Percentiles rank a stretch among this genome's conserved stretches.
These are phyloP conservation scores for Gymnothorax javanicus DNA, from an alignment of 2,797 vertebrate genomes.

Conservation along the genomic window DNA sequence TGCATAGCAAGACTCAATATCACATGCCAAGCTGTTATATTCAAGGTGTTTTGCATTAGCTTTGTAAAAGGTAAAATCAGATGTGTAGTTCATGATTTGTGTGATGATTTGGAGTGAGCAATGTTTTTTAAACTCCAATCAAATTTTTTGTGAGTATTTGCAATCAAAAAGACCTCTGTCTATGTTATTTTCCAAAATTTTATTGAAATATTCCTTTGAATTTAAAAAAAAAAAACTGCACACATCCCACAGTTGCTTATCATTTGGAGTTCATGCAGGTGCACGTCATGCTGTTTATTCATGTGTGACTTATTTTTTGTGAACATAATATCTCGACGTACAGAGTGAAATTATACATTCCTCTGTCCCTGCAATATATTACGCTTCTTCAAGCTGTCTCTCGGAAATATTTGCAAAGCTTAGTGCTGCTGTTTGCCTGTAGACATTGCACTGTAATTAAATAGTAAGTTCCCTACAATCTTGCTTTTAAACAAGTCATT, in stretches of 20 bases:
- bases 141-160: background rate
- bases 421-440: slow-evolving; percentile 3
- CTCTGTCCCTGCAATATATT: slow-evolving; percentile 14
- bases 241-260: background rate
- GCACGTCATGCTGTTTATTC: background rate
- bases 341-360: background rate
- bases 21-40: background rate
- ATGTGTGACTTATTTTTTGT: background rate
- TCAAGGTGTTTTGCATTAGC: background rate
- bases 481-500: slow-evolving; percentile 7
- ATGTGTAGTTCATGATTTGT: background rate
- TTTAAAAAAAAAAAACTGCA: too few relatives aligned
- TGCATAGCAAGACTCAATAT: background rate
- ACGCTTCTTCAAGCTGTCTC: slow-evolving; percentile 3
- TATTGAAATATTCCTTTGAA: background rate
- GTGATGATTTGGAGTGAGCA: background rate
- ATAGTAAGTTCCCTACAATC: background rate
- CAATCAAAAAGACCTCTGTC: background rate
- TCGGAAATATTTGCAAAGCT: slow-evolving; percentile 10
- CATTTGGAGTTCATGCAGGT: background rate
- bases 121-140: background rate
- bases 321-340: background rate
- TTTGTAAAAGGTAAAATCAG: background rate
- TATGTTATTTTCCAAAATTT: background rate
- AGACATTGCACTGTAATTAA: slow-evolving; percentile 21